Conservation (phyloP, 2,113 vertebrate species). For the Pseudorhombus dupliciocellatus region DNA sequence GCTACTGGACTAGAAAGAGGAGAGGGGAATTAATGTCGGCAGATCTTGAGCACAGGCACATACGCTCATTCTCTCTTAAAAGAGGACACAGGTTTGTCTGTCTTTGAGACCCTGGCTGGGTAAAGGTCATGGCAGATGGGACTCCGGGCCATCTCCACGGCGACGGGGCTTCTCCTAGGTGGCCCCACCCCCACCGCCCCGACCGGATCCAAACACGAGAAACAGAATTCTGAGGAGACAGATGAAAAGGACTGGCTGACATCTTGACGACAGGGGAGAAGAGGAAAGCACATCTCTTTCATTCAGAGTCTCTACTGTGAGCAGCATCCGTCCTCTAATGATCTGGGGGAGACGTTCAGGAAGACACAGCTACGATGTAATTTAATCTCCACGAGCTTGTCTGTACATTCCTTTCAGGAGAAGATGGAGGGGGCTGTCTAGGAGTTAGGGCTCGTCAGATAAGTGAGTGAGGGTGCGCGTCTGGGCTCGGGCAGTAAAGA, state of each 20-base stretch:
- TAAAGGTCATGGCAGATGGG: constrained; percentile 62
- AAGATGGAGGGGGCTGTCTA: constrained; percentile 23
- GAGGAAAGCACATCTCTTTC: constrained; percentile 28
- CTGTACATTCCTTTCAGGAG: constrained; percentile 64
- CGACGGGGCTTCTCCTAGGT: constrained; percentile 21
- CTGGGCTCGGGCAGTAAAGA: constrained; percentile 30
- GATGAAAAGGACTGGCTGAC: constrained; percentile 24
- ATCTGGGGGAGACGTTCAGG: constrained; percentile 27
- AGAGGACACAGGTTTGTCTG: constrained; percentile 11
- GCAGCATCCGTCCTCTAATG: constrained; percentile 27
- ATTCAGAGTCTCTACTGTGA: constrained; percentile 24
- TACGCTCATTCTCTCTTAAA: constrained; percentile 37
- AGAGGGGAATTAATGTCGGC: constrained; percentile 5
- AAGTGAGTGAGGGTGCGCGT: constrained; percentile 34
- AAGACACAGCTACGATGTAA: constrained; percentile 49
- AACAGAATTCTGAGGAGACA: constrained; percentile 24
- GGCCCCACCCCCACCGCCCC: no score
- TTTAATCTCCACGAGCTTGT: constrained; percentile 40
- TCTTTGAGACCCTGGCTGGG: constrained; percentile 47
- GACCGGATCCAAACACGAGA: constrained; percentile 16
- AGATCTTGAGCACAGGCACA: constrained; percentile 52
- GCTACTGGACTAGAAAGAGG: constrained; percentile 22
- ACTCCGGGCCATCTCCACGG: constrained; percentile 40
- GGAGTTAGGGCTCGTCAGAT: constrained; percentile 27
- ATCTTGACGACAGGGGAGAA: constrained; percentile 30